Conservation (phyloP, 2,113 vertebrate species). For the Aspidoscelis tigris region DNA sequence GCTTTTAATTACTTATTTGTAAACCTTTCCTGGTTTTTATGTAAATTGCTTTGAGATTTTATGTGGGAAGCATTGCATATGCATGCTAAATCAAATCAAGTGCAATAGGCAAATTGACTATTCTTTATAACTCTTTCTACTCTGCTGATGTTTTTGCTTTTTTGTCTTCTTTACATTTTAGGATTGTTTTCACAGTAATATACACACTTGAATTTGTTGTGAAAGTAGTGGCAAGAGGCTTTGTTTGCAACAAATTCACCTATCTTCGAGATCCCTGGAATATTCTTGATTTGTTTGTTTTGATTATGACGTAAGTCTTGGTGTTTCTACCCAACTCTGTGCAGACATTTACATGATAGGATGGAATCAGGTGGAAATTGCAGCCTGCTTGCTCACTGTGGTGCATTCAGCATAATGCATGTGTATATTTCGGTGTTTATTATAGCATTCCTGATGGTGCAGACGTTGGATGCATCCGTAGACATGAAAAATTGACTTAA, state of each 20-base stretch:
- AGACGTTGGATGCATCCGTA: no score
- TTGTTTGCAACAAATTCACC: conserved; percentile 87
- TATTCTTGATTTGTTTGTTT: conserved; percentile 88
- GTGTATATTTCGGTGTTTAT: no score
- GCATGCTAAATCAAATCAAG: neutral
- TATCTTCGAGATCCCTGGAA: conserved; percentile 95
- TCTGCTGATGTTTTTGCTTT: conserved; percentile 49
- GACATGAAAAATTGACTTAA: no score
- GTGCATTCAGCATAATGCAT: neutral
- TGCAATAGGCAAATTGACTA: neutral
- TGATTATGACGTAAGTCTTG: conserved; percentile 85
- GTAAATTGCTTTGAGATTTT: no score
- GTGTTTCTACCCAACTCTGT: neutral
- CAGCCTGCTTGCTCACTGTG: no score
- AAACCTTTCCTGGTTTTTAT: no score
- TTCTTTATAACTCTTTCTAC: neutral
- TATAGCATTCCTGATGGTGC: no score
- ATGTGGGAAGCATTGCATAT: no score
- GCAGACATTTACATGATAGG: neutral
- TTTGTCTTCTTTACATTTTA: conserved; percentile 66
- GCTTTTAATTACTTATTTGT: no score
- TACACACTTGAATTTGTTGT: conserved; percentile 89
- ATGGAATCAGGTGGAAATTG: no score
- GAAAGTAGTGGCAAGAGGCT: conserved; percentile 91
- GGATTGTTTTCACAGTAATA: conserved; percentile 85